A percentile compares a stretch with the other conserved stretches of the same genome.
These are phyloP conservation scores for Hydrolagus affinis DNA, from an alignment of 2,113 vertebrate species.

Conservation along the genomic window DNA sequence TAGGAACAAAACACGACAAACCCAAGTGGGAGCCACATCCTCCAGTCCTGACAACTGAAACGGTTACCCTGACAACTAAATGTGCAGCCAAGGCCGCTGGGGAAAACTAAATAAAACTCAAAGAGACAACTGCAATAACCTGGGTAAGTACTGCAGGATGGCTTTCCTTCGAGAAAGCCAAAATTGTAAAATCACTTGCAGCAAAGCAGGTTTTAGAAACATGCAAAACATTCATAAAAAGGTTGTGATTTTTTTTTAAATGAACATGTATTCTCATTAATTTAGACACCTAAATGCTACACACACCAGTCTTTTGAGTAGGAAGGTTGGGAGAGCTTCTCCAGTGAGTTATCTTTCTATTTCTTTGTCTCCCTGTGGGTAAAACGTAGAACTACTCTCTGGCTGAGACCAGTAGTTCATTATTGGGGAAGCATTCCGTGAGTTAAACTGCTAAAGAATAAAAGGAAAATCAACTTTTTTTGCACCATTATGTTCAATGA, in stretches of 20 bases:
- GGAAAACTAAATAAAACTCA: neutral
- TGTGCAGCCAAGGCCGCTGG: neutral
- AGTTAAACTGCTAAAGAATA: no score
- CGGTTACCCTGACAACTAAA: constrained; percentile 1
- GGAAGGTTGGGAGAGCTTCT: neutral
- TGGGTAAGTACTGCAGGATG: no score
- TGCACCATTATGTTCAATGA: no score
- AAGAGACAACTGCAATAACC: neutral
- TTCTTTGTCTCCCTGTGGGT: neutral
- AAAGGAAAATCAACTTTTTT: no score
- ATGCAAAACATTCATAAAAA: neutral
- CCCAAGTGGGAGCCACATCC: neutral
- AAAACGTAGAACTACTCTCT: neutral
- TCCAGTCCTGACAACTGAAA: neutral
- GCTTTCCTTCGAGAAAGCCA: neutral
- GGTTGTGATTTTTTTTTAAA: neutral
- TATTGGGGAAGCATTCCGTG: no score
- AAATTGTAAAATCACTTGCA: neutral
- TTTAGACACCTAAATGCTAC: no score
- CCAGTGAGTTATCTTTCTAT: neutral
- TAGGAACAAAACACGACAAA: neutral
- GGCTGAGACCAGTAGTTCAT: no score
- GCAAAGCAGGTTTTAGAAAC: neutral
- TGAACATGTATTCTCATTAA: no score
- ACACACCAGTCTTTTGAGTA: no score